Conservation (phyloP, 2,888 invertebrate species). For the Lithosia quadra region DNA sequence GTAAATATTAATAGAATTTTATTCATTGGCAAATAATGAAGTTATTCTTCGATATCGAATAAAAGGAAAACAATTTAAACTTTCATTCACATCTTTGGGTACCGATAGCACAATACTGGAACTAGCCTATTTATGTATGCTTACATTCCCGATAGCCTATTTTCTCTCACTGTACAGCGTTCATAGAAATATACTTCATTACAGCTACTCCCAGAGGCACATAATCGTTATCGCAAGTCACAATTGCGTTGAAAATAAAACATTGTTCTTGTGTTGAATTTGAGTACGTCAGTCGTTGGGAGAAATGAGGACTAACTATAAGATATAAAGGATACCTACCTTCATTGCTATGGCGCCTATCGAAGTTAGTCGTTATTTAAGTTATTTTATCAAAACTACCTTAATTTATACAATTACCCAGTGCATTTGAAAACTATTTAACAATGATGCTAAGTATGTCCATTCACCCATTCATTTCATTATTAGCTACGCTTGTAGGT, state of each 20-base stretch:
- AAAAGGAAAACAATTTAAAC: slow-evolving; percentile 1
- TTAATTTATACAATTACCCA: no score
- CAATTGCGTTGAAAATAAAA: not conserved
- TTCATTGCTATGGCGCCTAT: not conserved
- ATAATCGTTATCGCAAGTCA: slow-evolving; percentile 3
- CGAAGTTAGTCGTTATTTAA: not conserved
- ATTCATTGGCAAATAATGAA: not conserved
- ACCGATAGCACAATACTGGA: not conserved
- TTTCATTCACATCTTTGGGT: not conserved
- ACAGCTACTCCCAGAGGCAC: not conserved
- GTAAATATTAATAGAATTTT: no score
- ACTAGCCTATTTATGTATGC: not conserved
- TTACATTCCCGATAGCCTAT: slow-evolving; percentile 8
- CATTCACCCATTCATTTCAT: no score
- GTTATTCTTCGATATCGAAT: not conserved
- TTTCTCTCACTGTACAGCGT: slow-evolving; percentile 6
- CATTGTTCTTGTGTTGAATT: not conserved
- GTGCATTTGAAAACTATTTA: no score
- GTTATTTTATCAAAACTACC: no score
- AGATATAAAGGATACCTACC: not conserved
- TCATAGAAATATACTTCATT: slow-evolving; percentile 11
- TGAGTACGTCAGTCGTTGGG: not conserved
- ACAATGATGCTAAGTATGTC: no score
- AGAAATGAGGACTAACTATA: not conserved
- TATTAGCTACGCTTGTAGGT: no score